Evolutionary conservation across 2,113 vertebrate species (phyloP), one percentile per base, ranked within the genome.

Genomic region (Trichechus manatus): DNA sequence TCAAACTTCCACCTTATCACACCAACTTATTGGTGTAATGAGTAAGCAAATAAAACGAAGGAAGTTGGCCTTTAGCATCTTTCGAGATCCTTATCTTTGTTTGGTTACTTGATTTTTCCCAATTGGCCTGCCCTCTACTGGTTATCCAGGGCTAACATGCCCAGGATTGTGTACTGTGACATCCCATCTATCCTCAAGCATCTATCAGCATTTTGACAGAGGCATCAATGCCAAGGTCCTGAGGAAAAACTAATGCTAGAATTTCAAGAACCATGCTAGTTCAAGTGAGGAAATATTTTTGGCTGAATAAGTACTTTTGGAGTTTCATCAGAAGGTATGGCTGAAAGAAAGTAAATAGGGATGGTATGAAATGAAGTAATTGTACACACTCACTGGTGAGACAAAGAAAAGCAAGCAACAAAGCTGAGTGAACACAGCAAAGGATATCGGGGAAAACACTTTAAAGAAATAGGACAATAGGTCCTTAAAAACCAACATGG

Each of bases 331-430:
- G 27, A 75, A 1, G 25, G 36, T 47, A 72, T 39, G 23, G 19
- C 22, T 75, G 20, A 86, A 90, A 81, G 1, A 86, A 96, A 75
- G 68, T 64, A 44, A 82, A 91, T 1, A 83, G 0, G 2, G 29
- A 91, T 70, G 14, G 86, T 27, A 95, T 22, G 82, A 90, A 77
- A 93, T 77, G 6, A 86, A 70, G 61, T 56, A 70, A 87, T 44
- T 50, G 5, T 50, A 82, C 64, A 44, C 87, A 27, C 53, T 70
- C 20, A 4, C 63, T 74, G 25, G 36, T 91, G 59, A 90, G 13
- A 72, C 59, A 74, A 93, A 87, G 22, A 87, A 87, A 93, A 36
- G 3, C 47, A 95, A 79, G 33, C 56, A 79, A 87, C 68, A 27
- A 91, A 44, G 17, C 33, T 74, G 53, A 74, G 47, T 22, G 82